Percentiles rank a stretch among this genome's conserved stretches.
phyloP scores from a whole-genome alignment of 2,113 vertebrate species.

The Anoplopoma fimbria region DNA sequence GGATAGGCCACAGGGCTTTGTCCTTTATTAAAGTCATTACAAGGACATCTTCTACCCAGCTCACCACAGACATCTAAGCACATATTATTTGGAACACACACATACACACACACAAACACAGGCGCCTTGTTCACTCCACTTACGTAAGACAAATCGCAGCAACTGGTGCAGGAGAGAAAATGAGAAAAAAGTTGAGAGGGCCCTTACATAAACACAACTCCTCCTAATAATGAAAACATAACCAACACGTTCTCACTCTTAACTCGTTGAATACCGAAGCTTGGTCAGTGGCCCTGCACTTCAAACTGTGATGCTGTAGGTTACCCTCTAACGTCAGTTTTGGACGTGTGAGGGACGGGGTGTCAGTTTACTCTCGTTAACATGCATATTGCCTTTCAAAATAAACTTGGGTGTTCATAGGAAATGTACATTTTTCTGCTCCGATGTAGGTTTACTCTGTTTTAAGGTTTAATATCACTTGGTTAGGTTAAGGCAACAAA shows the following conservation, averaged over 20 bases:
- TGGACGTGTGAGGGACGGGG: neutral
- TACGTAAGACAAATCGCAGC: neutral
- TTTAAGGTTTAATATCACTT: neutral
- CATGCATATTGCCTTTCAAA: too few relatives aligned
- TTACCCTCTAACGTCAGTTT: neutral
- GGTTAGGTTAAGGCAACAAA: neutral
- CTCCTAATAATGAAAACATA: neutral
- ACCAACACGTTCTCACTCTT: neutral
- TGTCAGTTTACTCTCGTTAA: too few relatives aligned
- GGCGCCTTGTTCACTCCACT: neutral
- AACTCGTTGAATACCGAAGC: neutral
- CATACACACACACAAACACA: neutral
- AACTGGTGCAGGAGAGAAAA: neutral
- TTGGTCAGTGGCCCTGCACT: neutral
- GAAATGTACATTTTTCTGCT: too few relatives aligned
- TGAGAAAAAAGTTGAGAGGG: neutral
- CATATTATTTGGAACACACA: constrained; percentile 3
- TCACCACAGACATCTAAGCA: neutral
- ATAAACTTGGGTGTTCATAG: too few relatives aligned
- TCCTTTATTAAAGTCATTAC: constrained; percentile 26
- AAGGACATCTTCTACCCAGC: constrained; percentile 1
- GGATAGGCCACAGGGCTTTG: constrained; percentile 15
- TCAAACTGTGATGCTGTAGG: neutral
- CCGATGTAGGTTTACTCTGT: neutral
- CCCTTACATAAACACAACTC: neutral